Base-by-base conservation (phyloP, 2,113 vertebrate genomes). In the Sander lucioperca region DNA sequence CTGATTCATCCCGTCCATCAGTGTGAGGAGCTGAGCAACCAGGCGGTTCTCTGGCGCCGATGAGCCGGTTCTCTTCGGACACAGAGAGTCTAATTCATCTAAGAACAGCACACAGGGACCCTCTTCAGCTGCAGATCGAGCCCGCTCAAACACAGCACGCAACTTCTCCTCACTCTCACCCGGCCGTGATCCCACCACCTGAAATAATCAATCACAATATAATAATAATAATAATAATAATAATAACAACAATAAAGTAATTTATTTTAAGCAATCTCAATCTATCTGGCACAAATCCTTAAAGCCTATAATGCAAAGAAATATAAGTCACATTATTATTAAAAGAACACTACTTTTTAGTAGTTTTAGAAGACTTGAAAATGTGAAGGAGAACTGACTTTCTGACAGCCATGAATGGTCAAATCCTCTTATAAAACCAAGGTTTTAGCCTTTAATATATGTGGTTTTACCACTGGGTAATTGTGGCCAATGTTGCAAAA, bases 61-160 rank as follows among this genome's bases (percentile, higher is more conserved):
- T 0, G 94, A 80, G 21, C 83, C 58, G 10, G 93, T 95, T 65
- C 98, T 93, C 85, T 93, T 96, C 0, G 98, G 97, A 77, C 97
- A 98, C n/a, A 99, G 84, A 0, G 97, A 95, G 54, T 99, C 98
- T 36, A 99, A 82, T 91, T 99, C 98, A 6, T 99, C 98, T 45
- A 99, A 94, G 78, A 99, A 98, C 10, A 99, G 93, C 11, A 99
- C 77, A 1, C 96, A 96, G 0, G 97, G 96, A 2, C 96, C 94
- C 16, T 96, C 96, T 0, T 39, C 30, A 0, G 97, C 94, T 51
- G 95, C 90, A 14, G 94, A 93, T 61, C 84, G 94, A 14, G 96
- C 97, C 18, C 84, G 95, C 23, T 94, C 91, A 74, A 99, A 99
- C 51, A 96, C 83, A 0, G 62, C 93, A 27, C 97, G 94, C 83